Evolutionary conservation across 2,113 vertebrate genomes (phyloP).

Genomic region (Tetrax tetrax): DNA sequence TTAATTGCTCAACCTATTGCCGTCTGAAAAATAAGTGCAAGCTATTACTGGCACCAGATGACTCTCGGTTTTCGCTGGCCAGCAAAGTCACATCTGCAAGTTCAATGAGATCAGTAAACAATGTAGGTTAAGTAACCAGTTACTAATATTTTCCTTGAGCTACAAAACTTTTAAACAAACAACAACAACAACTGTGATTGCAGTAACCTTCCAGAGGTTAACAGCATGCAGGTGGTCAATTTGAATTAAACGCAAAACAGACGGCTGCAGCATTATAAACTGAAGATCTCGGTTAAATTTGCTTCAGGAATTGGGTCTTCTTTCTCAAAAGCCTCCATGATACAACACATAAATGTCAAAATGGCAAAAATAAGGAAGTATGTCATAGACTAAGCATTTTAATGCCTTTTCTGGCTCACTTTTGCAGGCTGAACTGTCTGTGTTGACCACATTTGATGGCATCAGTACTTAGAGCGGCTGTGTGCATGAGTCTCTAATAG

Average conservation of each 20-base stretch:
- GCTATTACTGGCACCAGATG: constrained; percentile 59
- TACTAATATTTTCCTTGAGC: constrained; percentile 80
- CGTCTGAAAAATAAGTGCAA: constrained; percentile 72
- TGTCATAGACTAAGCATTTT: constrained; percentile 80
- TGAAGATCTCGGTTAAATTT: constrained; percentile 55
- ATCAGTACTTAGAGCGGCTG: constrained; percentile 52
- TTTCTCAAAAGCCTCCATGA: constrained; percentile 68
- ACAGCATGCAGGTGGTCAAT: constrained; percentile 76
- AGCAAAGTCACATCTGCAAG: constrained; percentile 71
- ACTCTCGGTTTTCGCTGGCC: constrained; percentile 58
- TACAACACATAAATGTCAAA: constrained; percentile 80
- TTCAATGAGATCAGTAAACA: constrained; percentile 77
- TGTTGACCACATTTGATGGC: constrained; percentile 73
- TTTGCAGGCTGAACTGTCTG: constrained; percentile 59
- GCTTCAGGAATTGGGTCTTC: constrained; percentile 69
- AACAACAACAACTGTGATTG: constrained; percentile 77
- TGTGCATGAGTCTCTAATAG: constrained; percentile 64
- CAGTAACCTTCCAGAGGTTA: constrained; percentile 80
- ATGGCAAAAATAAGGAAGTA: constrained; percentile 79
- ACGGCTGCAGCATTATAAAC: constrained; percentile 63
- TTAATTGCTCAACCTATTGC: constrained; percentile 66
- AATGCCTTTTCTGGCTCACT: constrained; percentile 78
- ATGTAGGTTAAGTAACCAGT: constrained; percentile 75
- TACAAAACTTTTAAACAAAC: constrained; percentile 79
- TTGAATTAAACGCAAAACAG: constrained; percentile 73